Percentiles rank a stretch among this genome's conserved stretches.
phyloP scores from a whole-genome alignment of 2,797 vertebrate genomes.

The Jordanella pulchra region DNA sequence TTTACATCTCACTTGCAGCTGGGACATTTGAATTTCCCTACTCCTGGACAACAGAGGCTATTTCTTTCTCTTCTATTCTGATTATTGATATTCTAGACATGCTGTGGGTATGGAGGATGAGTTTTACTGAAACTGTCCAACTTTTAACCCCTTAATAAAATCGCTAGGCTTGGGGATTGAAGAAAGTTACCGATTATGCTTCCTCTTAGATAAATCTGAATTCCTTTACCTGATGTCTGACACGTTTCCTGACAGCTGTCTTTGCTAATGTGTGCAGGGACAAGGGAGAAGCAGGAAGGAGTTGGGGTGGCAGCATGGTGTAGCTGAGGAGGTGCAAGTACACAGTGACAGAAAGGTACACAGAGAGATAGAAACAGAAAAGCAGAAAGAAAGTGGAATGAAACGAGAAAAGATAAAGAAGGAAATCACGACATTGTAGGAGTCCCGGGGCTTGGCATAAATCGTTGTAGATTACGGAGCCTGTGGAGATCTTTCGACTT shows the following conservation, averaged over 20 bases:
- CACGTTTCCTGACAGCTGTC: slow-evolving; percentile 60
- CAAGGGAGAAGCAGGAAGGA: slow-evolving; percentile 32
- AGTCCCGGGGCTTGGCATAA: slow-evolving; percentile 60
- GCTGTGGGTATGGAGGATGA: not conserved
- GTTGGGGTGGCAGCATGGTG: slow-evolving; percentile 28
- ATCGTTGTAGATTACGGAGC: slow-evolving; percentile 71
- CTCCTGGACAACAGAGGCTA: too few relatives aligned
- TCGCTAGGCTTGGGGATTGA: not conserved
- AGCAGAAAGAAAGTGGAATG: slow-evolving; percentile 55
- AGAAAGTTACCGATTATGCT: slow-evolving; percentile 26
- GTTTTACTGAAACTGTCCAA: not conserved
- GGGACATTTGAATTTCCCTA: too few relatives aligned
- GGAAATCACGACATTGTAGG: slow-evolving; percentile 60
- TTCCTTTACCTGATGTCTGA: slow-evolving; percentile 49
- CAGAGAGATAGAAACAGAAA: slow-evolving; percentile 39
- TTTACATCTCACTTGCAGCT: too few relatives aligned
- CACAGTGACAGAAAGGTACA: slow-evolving; percentile 60
- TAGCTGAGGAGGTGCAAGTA: slow-evolving; percentile 61
- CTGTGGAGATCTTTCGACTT: slow-evolving; percentile 75
- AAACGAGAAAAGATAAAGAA: slow-evolving; percentile 69
- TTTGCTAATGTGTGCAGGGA: slow-evolving; percentile 50
- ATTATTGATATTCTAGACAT: not conserved
- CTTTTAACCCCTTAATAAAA: not conserved
- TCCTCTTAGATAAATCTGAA: slow-evolving; percentile 38
- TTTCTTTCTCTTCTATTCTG: too few relatives aligned